A percentile compares a stretch with the other conserved stretches of the same genome.
phyloP scores from a whole-genome alignment of 2,797 vertebrate species.

The Cygnus olor region DNA sequence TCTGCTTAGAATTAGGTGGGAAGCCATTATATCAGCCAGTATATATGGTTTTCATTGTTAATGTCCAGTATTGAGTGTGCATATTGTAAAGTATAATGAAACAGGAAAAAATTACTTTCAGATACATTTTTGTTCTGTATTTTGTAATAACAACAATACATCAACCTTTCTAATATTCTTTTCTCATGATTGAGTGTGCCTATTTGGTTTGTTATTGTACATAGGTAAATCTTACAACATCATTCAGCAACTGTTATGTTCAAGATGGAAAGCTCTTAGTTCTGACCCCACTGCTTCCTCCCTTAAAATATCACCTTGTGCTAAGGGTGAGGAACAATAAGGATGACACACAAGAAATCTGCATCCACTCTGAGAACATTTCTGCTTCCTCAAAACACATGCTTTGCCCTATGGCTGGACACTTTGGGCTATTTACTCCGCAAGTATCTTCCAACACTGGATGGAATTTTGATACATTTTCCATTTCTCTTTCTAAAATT shows the following conservation, averaged over 20 bases:
- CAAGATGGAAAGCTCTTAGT: conserved; percentile 53
- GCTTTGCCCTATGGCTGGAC: background rate
- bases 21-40: conserved; percentile 39
- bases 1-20: conserved; percentile 54
- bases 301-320: background rate
- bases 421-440: background rate
- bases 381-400: background rate
- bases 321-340: background rate
- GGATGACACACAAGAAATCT: background rate
- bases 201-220: conserved; percentile 47
- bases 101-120: conserved; percentile 63
- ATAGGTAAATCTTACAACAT: conserved; percentile 55
- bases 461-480: background rate
- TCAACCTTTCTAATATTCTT: conserved; percentile 46
- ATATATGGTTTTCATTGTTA: conserved; percentile 50
- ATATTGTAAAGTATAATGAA: conserved; percentile 70
- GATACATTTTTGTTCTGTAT: conserved; percentile 51
- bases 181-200: conserved; percentile 49
- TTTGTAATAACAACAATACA: conserved; percentile 58
- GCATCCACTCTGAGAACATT: background rate
- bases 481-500: background rate
- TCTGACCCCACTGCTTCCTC: conserved; percentile 38
- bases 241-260: conserved; percentile 49
- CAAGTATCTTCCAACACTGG: background rate
- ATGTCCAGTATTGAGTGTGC: conserved; percentile 54